Evolutionary conservation across 2,113 vertebrate species (phyloP).

Genomic region (Chrysochloris asiatica): DNA sequence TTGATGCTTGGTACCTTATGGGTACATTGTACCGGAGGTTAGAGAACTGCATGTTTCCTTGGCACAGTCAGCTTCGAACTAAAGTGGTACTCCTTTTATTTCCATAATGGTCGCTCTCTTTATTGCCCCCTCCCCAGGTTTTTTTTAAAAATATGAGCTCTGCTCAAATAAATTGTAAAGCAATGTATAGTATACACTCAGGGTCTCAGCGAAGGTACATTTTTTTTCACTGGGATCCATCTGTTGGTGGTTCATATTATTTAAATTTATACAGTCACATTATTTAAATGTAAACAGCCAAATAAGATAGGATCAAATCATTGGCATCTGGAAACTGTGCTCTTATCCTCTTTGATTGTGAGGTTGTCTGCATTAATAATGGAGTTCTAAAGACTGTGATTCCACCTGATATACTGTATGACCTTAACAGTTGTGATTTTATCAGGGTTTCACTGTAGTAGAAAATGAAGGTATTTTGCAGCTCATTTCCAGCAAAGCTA

Average conservation of each 20-base stretch:
- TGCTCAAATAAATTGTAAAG: constrained; percentile 86
- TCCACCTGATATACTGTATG: constrained; percentile 87
- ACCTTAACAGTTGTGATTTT: constrained; percentile 89
- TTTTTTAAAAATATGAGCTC: constrained; percentile 79
- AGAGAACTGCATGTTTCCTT: constrained; percentile 87
- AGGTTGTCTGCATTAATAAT: constrained; percentile 89
- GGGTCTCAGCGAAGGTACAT: constrained; percentile 79
- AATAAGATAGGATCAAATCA: constrained; percentile 89
- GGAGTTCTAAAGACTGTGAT: constrained; percentile 89
- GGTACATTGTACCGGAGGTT: constrained; percentile 89
- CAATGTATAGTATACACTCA: constrained; percentile 80
- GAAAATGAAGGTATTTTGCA: constrained; percentile 88
- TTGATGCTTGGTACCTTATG: constrained; percentile 92
- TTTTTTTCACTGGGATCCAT: constrained; percentile 85
- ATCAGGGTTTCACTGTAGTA: constrained; percentile 86
- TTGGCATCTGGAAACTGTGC: constrained; percentile 88
- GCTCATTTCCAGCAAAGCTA: constrained; percentile 85
- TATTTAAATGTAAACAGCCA: constrained; percentile 90
- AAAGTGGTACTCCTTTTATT: constrained; percentile 87
- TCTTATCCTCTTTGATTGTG: constrained; percentile 89
- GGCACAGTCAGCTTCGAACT: constrained; percentile 87
- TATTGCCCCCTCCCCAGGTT: constrained; percentile 73
- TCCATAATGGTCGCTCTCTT: constrained; percentile 84
- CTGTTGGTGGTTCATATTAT: constrained; percentile 87
- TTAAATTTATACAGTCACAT: constrained; percentile 87